These are phyloP conservation scores for Helicoverpa assulta DNA, from an alignment of 2,888 invertebrate genomes.

Conservation along the genomic window DNA sequence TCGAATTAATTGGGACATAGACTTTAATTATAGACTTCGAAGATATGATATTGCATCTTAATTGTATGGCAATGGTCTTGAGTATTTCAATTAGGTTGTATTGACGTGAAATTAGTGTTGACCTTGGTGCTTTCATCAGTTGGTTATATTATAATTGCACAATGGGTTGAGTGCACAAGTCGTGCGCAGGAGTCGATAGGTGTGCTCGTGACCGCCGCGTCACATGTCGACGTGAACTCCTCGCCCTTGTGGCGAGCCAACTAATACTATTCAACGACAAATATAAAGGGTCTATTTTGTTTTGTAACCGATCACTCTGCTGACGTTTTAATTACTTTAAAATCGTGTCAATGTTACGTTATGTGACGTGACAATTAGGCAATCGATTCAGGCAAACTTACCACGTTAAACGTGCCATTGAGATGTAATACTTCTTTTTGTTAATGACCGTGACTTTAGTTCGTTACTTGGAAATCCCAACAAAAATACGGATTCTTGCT, in stretches of 20 bases:
- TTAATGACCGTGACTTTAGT: conserved; percentile 8
- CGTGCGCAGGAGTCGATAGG: conserved; percentile 77
- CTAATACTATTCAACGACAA: conserved; percentile 51
- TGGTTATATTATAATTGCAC: conserved; percentile 72
- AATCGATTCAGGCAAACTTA: conserved; percentile 32
- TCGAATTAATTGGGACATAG: conserved; percentile 81
- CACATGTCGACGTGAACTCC: conserved; percentile 80
- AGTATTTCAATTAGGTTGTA: conserved; percentile 62
- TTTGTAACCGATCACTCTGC: conserved; percentile 58
- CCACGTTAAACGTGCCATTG: conserved; percentile 20
- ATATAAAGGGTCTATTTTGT: conserved; percentile 58
- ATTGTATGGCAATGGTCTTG: conserved; percentile 60
- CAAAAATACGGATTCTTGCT: no score
- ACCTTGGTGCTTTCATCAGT: conserved; percentile 71
- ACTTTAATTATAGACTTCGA: conserved; percentile 75
- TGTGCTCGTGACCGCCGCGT: conserved; percentile 77
- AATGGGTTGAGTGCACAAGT: conserved; percentile 69
- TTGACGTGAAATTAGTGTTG: conserved; percentile 64
- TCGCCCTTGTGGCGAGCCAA: conserved; percentile 75
- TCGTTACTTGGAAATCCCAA: no score
- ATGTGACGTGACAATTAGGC: conserved; percentile 41
- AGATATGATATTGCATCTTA: conserved; percentile 60
- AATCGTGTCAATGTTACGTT: conserved; percentile 62
- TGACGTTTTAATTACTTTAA: conserved; percentile 64
- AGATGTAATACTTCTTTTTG: conserved; percentile 29